Conservation (phyloP, 2,888 invertebrate species). For the Cosmopolites sordidus region DNA sequence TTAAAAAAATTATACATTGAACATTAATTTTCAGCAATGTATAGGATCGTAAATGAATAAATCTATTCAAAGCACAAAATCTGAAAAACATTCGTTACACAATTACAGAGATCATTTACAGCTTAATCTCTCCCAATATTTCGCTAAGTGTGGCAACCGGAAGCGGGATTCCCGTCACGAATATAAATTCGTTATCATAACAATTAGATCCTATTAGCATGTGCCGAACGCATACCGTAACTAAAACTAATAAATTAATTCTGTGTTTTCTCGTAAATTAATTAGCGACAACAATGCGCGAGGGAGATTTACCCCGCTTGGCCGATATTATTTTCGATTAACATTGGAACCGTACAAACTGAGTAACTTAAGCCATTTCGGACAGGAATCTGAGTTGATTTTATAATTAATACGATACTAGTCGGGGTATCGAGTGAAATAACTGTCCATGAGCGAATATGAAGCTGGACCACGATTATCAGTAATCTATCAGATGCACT, state of each 20-base stretch:
- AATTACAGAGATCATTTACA: too few relatives aligned
- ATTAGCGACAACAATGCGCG: constrained; percentile 11
- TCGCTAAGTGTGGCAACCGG: too few relatives aligned
- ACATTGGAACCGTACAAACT: neutral
- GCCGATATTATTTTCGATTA: neutral
- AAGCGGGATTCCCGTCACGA: too few relatives aligned
- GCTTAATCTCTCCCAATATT: too few relatives aligned
- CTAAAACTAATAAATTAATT: constrained; percentile 23
- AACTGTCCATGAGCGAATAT: neutral
- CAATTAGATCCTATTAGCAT: constrained; percentile 17
- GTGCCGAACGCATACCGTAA: constrained; percentile 11
- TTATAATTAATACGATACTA: neutral
- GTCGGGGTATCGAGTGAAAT: neutral
- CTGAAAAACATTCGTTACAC: too few relatives aligned
- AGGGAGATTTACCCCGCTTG: neutral
- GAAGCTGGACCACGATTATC: too few relatives aligned
- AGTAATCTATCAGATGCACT: too few relatives aligned
- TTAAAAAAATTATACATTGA: too few relatives aligned
- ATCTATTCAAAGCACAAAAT: too few relatives aligned
- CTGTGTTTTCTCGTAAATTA: constrained; percentile 16
- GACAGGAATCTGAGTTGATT: neutral
- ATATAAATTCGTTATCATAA: constrained; percentile 11
- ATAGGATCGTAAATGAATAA: too few relatives aligned
- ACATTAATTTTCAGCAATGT: too few relatives aligned
- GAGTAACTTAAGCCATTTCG: neutral